Percentiles rank a stretch among this genome's conserved stretches.
Conservation (phyloP, 2,888 invertebrate species). For the Shargacucullia verbasci region DNA sequence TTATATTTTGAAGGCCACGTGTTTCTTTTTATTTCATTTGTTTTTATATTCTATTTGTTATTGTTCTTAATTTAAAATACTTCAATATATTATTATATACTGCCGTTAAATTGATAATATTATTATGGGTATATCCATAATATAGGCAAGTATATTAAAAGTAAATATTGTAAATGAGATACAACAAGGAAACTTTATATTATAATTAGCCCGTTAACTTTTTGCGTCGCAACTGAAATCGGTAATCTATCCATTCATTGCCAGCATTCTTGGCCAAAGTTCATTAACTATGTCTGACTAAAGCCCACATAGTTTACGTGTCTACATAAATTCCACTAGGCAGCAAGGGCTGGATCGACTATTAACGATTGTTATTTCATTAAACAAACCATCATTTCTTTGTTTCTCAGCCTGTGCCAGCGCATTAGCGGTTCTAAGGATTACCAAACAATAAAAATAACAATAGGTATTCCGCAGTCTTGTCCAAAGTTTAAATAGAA, state of each 20-base stretch:
- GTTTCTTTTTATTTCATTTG: no score
- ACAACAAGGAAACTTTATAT: no score
- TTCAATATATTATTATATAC: no score
- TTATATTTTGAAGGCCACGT: no score
- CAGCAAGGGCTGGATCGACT: conserved; percentile 1
- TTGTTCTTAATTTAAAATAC: conserved; percentile 25
- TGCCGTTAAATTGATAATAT: no score
- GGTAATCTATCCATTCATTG: conserved; percentile 28
- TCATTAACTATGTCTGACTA: conserved; percentile 2
- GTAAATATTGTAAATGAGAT: no score
- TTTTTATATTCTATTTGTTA: conserved; percentile 1
- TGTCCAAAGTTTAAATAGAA: conserved; percentile 61
- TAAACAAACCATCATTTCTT: conserved; percentile 19
- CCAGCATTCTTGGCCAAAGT: conserved; percentile 33
- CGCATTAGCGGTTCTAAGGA: conserved; percentile 54
- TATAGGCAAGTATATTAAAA: no score
- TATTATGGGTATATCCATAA: no score
- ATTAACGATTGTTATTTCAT: conserved; percentile 10
- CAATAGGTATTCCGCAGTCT: conserved; percentile 43
- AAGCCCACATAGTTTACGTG: conserved; percentile 5
- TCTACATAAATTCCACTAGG: conserved; percentile 6
- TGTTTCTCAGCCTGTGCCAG: conserved; percentile 8
- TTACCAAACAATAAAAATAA: conserved; percentile 65
- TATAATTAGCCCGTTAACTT: no score
- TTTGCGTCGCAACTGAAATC: conserved; percentile 14